Base-by-base conservation (phyloP, 1,140 invertebrate genomes). In the Aphelinus atriplicis region DNA sequence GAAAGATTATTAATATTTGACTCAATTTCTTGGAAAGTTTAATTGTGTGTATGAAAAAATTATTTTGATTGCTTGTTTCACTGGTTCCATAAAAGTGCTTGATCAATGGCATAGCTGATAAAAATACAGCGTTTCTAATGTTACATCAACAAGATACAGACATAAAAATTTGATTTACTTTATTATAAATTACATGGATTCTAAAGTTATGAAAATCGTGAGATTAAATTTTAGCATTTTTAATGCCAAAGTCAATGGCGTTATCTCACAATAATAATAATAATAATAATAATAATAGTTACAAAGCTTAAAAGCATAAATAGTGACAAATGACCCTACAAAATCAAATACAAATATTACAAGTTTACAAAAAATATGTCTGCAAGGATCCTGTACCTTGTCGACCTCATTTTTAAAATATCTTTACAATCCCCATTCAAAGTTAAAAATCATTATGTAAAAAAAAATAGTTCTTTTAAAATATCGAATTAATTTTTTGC, bases 371-470 rank as follows among this genome's bases (percentile, higher is more conserved):
- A 81, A 71, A 73, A 61, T 75, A 42, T 73, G 61, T 77, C 60
- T 55, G 46, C 61, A 48, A 74, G 60, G 78, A 81, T 80, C 80
- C 77, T 80, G 77, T 81, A 82, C 77, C 77, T 55, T 9, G 42
- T 55, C 65, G 43, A 2, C 45, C 57, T 53, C 2, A 47, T 68
- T 75, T 58, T 48, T 60, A 57, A 60, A 76, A 42, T 5, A 10
- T 61, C 62, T 63, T 62, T 50, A 67, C 45, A 71, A 6, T 7
- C 3, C 62, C 7, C 3, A 64, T 64, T 47, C 60, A 58, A 47
- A 46, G 48, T 26, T 62, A 62, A 55, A 55, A 64, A 55, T 68
- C 48, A 48, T 50, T 74, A 42, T 6, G 10, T 26, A 26, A 26
- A 26, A 26, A 26, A 26, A 26, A 26, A 26, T 26, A 26, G 26